Conservation (phyloP, 2,113 vertebrate species). For the Callorhinus ursinus region DNA sequence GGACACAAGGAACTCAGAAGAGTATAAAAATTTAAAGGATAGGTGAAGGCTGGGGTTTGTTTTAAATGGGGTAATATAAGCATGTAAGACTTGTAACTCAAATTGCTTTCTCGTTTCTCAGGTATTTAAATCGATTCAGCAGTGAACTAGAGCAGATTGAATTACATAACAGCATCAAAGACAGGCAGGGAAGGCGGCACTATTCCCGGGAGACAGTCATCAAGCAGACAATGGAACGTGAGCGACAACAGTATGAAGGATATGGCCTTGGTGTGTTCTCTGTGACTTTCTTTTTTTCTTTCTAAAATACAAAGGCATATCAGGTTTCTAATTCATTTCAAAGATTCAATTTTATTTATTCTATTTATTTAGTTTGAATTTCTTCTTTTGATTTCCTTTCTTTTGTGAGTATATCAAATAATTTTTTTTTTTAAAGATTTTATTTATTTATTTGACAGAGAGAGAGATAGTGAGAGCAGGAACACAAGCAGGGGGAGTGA, state of each 20-base stretch:
- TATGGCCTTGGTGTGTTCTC: constrained; percentile 90
- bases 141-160: constrained; percentile 96
- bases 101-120: constrained; percentile 78
- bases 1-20: background rate
- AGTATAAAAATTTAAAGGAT: background rate
- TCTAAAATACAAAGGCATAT: background rate
- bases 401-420: background rate
- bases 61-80: background rate
- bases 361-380: background rate
- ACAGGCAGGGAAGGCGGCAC: constrained; percentile 93
- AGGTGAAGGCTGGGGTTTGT: background rate
- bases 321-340: background rate
- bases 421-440: background rate
- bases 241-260: constrained; percentile 89
- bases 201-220: constrained; percentile 91
- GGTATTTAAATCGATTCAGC: constrained; percentile 94
- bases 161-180: constrained; percentile 94
- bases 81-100: background rate
- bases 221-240: constrained; percentile 93
- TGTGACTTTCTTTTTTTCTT: background rate
- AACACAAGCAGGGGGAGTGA: too few relatives aligned
- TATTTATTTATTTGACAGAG: too few relatives aligned
- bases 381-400: background rate
- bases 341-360: background rate
- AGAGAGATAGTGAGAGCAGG: too few relatives aligned